Percentiles rank a stretch among this genome's conserved stretches.
Evolutionary conservation across 2,888 invertebrate species (phyloP).

Genomic region (Aphidoletes aphidimyza): DNA sequence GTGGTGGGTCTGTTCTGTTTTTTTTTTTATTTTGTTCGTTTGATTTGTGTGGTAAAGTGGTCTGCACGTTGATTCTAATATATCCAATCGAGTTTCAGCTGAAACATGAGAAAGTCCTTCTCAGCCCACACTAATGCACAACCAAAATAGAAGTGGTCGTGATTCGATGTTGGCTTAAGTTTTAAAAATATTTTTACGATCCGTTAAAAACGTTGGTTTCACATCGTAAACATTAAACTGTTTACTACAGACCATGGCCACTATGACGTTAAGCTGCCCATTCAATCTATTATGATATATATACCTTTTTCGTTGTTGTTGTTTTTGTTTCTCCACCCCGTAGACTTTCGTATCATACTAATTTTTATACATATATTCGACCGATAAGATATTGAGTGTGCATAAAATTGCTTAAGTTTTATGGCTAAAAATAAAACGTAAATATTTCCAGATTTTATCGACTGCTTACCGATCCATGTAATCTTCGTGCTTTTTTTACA

Average conservation of each 20-base stretch:
- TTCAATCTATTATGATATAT: background rate
- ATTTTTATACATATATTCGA: background rate
- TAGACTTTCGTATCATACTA: too few relatives aligned
- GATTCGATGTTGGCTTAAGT: background rate
- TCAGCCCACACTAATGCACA: background rate
- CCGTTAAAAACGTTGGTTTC: background rate
- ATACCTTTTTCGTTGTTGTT: background rate
- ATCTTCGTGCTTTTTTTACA: background rate
- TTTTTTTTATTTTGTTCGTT: too few relatives aligned
- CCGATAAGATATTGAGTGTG: constrained; percentile 8
- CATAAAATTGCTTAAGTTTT: background rate
- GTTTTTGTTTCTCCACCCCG: too few relatives aligned
- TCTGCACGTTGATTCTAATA: background rate
- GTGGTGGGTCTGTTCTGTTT: background rate
- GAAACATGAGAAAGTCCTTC: too few relatives aligned
- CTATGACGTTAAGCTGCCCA: background rate
- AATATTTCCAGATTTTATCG: background rate
- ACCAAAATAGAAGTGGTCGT: background rate
- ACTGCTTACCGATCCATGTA: background rate
- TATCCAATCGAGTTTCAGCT: background rate
- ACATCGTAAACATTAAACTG: background rate
- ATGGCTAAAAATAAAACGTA: background rate
- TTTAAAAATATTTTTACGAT: constrained; percentile 5
- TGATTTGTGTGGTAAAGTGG: too few relatives aligned
- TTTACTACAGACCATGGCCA: background rate